Conservation (phyloP, 1,140 invertebrate genomes). For the Bemisia tabaci region DNA sequence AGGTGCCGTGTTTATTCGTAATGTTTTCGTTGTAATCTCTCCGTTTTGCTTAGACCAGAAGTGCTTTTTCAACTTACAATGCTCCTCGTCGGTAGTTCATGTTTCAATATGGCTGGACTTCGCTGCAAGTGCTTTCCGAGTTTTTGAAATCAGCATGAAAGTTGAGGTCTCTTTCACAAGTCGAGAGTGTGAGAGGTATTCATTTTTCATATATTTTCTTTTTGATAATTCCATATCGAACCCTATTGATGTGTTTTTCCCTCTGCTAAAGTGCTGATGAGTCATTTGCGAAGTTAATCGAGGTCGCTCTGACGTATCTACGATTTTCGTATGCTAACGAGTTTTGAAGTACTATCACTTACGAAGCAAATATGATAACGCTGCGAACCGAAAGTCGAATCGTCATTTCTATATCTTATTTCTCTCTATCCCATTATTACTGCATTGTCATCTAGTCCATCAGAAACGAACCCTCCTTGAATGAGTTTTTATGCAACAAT, state of each 20-base stretch:
- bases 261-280: too few relatives aligned
- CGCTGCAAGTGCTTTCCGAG: not conserved
- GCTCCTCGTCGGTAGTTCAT: not conserved
- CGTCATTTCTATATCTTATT: too few relatives aligned
- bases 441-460: too few relatives aligned
- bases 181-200: not conserved
- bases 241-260: too few relatives aligned
- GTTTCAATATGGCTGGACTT: not conserved
- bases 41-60: not conserved
- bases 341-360: too few relatives aligned
- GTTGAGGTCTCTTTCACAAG: not conserved
- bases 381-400: too few relatives aligned
- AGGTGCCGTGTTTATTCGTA: not conserved
- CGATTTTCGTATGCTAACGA: not conserved
- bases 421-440: too few relatives aligned
- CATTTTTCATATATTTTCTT: not conserved
- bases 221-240: too few relatives aligned
- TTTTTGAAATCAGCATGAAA: not conserved
- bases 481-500: too few relatives aligned
- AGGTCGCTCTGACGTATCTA: not conserved
- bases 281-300: not conserved
- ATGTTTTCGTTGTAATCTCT: not conserved
- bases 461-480: too few relatives aligned
- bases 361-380: too few relatives aligned
- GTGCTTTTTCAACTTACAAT: not conserved